Evolutionary conservation across 23 tunicate genomes (phyloP).

Genomic region (Styela clava): DNA sequence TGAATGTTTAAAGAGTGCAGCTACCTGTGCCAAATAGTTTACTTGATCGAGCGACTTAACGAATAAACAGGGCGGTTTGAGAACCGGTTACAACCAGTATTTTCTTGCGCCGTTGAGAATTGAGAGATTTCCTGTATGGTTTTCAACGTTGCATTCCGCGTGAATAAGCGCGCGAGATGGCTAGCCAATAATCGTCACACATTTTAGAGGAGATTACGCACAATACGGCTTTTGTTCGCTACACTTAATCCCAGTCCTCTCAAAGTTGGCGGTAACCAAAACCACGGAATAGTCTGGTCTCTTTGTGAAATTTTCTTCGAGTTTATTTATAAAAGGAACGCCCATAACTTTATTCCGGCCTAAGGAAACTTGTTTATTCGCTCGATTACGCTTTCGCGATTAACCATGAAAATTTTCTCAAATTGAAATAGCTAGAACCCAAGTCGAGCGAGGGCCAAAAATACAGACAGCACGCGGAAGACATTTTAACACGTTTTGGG

Average conservation of each 20-base stretch:
- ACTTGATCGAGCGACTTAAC: too few species aligned
- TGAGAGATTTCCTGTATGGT: neutral
- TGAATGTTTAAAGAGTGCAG: too few species aligned
- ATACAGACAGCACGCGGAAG: too few species aligned
- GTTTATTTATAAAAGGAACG: too few species aligned
- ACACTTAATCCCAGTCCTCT: neutral
- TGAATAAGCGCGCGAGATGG: neutral
- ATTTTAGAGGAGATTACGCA: neutral
- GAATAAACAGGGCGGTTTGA: neutral
- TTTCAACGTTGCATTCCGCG: neutral
- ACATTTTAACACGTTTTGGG: too few species aligned
- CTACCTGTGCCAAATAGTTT: too few species aligned
- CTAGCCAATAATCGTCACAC: neutral
- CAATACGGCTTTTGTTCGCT: neutral
- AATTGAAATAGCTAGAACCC: too few species aligned
- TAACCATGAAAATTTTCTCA: neutral
- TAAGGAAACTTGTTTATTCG: neutral
- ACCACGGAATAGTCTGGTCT: too few species aligned
- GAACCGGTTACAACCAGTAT: neutral
- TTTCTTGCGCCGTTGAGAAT: neutral
- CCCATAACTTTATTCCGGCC: neutral
- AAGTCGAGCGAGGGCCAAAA: too few species aligned
- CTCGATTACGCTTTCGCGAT: neutral
- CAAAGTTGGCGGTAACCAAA: neutral
- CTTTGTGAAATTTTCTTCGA: too few species aligned